Base-by-base conservation (phyloP, 1,140 invertebrate species). In the Lordiphosa stackelbergi region DNA sequence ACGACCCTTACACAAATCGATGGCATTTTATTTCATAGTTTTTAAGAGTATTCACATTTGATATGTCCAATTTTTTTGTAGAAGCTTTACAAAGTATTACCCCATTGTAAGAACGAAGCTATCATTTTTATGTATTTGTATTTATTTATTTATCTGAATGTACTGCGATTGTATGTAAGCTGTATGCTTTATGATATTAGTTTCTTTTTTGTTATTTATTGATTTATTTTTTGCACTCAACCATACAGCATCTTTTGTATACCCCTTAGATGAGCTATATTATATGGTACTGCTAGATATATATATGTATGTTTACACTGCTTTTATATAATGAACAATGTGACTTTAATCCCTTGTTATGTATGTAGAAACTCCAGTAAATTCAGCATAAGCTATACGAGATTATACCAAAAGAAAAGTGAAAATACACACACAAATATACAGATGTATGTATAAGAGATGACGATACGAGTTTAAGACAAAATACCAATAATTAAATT, bases 21-120 rank as follows among this genome's bases (percentile, higher is more conserved):
- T 69, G 75, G 75, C 75, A 81, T 81, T 81, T 81, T 69, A 55
- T 58, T 45, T 57, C 47, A 41, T 56, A 51, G 34, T 35, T 53
- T 28, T 42, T 55, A 63, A 46, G 56, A 45, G 53, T 42, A 58
- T 36, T 22, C 8, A 40, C 41, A 40, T 55, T 59, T 59, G 34
- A 53, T 41, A 53, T 54, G 41, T 48, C 42, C 24, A 36, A 35
- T 48, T 53, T 51, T 69, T 61, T 71, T 42, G 48, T 46, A 40
- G 53, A 74, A 56, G 60, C 69, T 66, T 56, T 66, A 57, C 34
- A 73, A 79, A 79, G 74, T 79, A 79, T 79, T 79, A 79, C 49
- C 55, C 64, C 19, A 46, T 19, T 5, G 35, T 48, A 57, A 74
- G 68, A 61, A 58, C 42, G 43, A 57, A 52, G 43, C 43, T 77